Evolutionary conservation across 1,140 invertebrate species (phyloP).

Genomic region (Aradophagus sp.): DNA sequence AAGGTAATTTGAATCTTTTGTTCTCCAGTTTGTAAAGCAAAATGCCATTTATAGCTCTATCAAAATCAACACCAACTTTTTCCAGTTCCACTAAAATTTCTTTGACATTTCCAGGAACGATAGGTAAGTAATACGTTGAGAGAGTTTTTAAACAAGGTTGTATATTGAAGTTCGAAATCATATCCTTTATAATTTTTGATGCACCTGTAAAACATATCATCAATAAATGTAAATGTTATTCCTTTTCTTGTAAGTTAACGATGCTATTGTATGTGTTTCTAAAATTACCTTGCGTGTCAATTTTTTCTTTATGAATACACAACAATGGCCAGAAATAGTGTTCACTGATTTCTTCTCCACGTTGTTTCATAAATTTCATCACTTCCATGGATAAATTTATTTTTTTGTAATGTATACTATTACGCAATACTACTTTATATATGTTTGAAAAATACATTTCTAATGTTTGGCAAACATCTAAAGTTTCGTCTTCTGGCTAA

Average conservation of each 20-base stretch:
- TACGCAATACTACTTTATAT: neutral
- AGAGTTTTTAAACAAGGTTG: conserved; percentile 21
- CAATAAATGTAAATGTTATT: no score
- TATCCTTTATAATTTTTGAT: conserved; percentile 5
- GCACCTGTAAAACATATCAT: conserved; percentile 8
- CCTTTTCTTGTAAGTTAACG: no score
- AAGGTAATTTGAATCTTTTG: conserved; percentile 3
- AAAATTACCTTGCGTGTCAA: conserved; percentile 14
- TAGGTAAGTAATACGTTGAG: conserved; percentile 21
- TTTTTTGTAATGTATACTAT: neutral
- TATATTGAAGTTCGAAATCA: conserved; percentile 10
- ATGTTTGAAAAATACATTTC: neutral
- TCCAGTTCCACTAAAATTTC: conserved; percentile 6
- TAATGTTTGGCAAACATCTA: no score
- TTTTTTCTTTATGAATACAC: conserved; percentile 1
- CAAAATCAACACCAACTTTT: neutral
- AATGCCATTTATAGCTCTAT: conserved; percentile 20
- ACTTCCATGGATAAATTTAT: neutral
- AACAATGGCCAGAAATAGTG: conserved; percentile 29
- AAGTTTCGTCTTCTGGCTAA: no score
- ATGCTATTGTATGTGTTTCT: no score
- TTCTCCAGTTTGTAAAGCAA: conserved; percentile 9
- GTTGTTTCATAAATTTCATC: conserved; percentile 7
- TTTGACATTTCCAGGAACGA: conserved; percentile 10
- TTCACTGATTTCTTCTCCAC: neutral